Evolutionary conservation across 2,113 vertebrate genomes (phyloP), one percentile per base, ranked within the genome.

Genomic region (Antigone vipio): DNA sequence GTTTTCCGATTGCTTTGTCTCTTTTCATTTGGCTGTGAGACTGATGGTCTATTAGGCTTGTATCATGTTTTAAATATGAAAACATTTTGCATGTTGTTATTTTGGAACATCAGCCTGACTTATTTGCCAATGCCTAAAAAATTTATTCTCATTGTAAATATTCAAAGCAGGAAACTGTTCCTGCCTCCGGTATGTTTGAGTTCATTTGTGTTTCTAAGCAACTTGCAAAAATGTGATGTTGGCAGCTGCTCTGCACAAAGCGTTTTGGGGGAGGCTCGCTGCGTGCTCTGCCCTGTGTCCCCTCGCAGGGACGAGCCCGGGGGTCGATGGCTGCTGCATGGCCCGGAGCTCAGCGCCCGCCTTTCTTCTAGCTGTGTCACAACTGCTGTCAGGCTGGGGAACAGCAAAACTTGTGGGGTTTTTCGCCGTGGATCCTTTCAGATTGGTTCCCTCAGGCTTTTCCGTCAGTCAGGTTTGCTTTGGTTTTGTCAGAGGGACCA

Each of bases 171-270:
- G 91, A 85, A 42, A 16, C 58, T 8, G 35, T 59, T 92, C 71
- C 78, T 93, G 45, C 62, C 78, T 12, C 62, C 1, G 4, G 5
- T 85, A 4, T 24, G 21, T 90, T 82, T 62, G 74, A 83, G 58
- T 75, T 87, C 75, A 34, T 80, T 89, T 88, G 69, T 82, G 92
- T 92, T 75, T 69, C 93, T 34, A 83, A 91, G 96, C 93, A 95
- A 91, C 86, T 88, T 49, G 79, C 79, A 76, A 62, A 47, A 71
- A 42, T 9, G 77, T 2, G 85, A 13, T 78, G 74, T 34, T 81
- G 81, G 96, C 93, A 91, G 56, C 77, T 55, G 79, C 75, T 85
- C 74, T 9, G 22, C 44, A 5, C 0, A 11, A 7, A 12, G 35
- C 6, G 1, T 30, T 56, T 30, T 1, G 4, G 59, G 22, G 60